These are phyloP conservation scores for Sphaerophoria rueppellii DNA, from an alignment of 2,888 invertebrate genomes.

Conservation along the genomic window DNA sequence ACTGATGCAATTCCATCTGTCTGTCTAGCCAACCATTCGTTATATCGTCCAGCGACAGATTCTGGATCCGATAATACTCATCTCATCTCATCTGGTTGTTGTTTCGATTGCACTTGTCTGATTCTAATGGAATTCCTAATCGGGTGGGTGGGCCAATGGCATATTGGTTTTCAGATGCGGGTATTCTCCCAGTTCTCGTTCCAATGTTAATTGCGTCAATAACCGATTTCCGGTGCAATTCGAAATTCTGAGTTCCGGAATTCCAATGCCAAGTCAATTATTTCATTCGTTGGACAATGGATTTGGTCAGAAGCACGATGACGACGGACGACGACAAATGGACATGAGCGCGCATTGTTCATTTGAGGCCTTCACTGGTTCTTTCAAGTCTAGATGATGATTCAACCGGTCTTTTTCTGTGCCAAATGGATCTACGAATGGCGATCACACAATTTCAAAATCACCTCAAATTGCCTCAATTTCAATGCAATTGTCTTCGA, in stretches of 20 bases:
- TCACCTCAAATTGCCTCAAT: too few species aligned
- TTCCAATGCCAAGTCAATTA: neutral
- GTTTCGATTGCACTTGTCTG: conserved; percentile 56
- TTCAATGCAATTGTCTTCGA: too few species aligned
- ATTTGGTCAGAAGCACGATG: too few species aligned
- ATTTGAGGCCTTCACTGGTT: conserved; percentile 63
- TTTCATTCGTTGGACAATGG: too few species aligned
- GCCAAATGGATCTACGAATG: conserved; percentile 60
- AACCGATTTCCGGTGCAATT: conserved; percentile 57
- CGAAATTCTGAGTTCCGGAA: conserved; percentile 12
- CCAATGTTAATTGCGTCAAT: conserved; percentile 43
- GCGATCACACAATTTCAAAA: too few species aligned
- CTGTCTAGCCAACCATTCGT: neutral
- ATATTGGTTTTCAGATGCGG: neutral
- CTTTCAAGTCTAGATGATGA: conserved; percentile 49
- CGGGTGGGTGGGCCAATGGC: neutral
- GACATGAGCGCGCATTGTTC: conserved; percentile 10
- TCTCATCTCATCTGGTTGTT: conserved; percentile 62
- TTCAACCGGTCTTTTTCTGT: conserved; percentile 62
- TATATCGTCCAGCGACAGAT: conserved; percentile 40
- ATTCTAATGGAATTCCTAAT: conserved; percentile 64
- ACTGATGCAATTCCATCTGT: conserved; percentile 29
- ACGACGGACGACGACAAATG: too few species aligned
- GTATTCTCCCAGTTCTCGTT: neutral
- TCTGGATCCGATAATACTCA: conserved; percentile 56